Evolutionary conservation across 2,113 vertebrate species (phyloP), one percentile per base, ranked within the genome.

Genomic region (Lampris megalopsis): DNA sequence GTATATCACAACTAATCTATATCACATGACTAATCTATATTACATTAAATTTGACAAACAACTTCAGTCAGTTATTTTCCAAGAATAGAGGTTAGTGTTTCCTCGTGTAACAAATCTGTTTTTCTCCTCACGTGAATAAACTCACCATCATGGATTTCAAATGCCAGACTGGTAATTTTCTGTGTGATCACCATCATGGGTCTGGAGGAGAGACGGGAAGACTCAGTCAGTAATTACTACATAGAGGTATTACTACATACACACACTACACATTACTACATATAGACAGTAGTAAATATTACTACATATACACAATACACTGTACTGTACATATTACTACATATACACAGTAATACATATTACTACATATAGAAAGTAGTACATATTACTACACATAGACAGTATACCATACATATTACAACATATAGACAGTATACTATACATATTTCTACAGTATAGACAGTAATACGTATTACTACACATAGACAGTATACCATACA

Each of bases 131-230:
- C 24, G 24, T 24, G 24, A n/a, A 68, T 50, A 42, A 9, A 75
- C 95, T 96, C 92, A 98, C 97, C 97, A 57, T 98, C 97, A 11
- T 96, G 96, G 91, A 98, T 95, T 82, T 98, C 97, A 76, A 96
- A 98, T 1, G 96, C 97, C 94, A 98, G 92, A 80, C 97, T 97
- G 89, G 97, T 98, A 89, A 98, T 98, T 92, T 98, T 98, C 93
- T 98, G 97, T 4, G 97, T 98, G 67, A 98, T 98, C 80, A 98
- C 97, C 97, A 98, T 98, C 97, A 98, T 98, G 48, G 97, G 97
- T 57, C 97, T 98, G 88, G 45, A 73, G 84, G 3, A 74, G 90
- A 83, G 74, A 56, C 7, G 37, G 4, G n/a, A n/a, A 50, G 45
- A 4, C 43, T 45, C 43, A 45, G 43, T 45, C 24, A 24, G 43